A percentile compares a stretch with the other conserved stretches of the same genome.
Conservation (phyloP, 2,113 vertebrate genomes). For the Hystrix cristata region DNA sequence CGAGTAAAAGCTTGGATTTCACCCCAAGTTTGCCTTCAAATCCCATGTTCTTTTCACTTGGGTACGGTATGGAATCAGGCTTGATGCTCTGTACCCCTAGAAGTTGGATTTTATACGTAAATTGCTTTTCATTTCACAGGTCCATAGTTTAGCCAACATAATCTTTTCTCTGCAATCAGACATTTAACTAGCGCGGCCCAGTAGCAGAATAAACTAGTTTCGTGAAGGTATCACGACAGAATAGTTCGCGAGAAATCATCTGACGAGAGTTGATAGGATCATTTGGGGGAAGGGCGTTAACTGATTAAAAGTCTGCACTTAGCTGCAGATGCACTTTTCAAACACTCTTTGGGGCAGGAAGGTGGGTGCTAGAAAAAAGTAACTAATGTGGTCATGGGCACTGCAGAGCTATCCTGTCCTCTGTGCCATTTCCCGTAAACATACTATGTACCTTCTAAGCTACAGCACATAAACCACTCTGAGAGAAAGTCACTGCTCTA, state of each 20-base stretch:
- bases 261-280: not conserved
- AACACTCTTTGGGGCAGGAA: not conserved
- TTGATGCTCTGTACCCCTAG: not conserved
- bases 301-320: not conserved
- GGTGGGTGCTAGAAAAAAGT: not conserved
- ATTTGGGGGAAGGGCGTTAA: not conserved
- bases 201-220: slow-evolving; percentile 6
- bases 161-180: not conserved
- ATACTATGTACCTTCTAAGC: not conserved
- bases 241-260: not conserved
- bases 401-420: not conserved
- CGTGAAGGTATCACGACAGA: not conserved
- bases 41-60: not conserved
- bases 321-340: slow-evolving; percentile 11
- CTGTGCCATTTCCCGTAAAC: not conserved
- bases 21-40: not conserved
- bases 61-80: not conserved
- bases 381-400: not conserved
- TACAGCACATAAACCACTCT: slow-evolving; percentile 46
- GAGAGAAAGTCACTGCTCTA: slow-evolving; percentile 74
- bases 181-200: not conserved
- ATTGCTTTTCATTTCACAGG: not conserved
- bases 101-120: not conserved
- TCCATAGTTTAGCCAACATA: slow-evolving; percentile 17
- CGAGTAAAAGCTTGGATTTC: slow-evolving; percentile 2